Percentiles rank a stretch among this genome's conserved stretches.
phyloP scores from a whole-genome alignment of 2,113 vertebrate species.

The Ivindomyrus marchei region DNA sequence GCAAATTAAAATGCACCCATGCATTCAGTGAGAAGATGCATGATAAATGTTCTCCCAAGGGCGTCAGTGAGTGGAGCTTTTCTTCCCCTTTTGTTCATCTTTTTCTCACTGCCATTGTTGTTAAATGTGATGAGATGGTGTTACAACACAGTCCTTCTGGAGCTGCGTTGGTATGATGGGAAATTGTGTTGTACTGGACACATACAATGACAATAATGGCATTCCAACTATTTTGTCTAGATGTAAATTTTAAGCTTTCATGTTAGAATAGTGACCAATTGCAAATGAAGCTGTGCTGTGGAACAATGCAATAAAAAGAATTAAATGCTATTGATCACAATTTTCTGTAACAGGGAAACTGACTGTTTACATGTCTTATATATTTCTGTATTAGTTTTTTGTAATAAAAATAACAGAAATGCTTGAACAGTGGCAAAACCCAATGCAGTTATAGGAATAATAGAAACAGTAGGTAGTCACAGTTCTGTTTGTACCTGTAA shows the following conservation, averaged over 20 bases:
- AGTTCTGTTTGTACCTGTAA: neutral
- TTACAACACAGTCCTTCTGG: neutral
- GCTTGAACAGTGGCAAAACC: neutral
- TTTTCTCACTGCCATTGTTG: neutral
- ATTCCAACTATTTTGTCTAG: neutral
- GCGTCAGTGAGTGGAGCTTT: neutral
- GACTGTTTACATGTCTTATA: neutral
- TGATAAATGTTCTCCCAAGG: neutral
- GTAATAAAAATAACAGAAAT: neutral
- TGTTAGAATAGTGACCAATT: neutral
- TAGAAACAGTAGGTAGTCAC: neutral
- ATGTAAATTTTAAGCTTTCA: neutral
- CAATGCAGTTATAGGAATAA: neutral
- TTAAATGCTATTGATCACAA: neutral
- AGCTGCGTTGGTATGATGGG: neutral
- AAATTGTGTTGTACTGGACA: neutral
- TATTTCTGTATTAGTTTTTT: neutral
- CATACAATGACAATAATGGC: neutral
- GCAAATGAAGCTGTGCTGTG: neutral
- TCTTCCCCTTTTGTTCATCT: neutral
- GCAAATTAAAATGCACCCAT: slow-evolving; percentile 12
- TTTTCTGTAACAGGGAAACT: neutral
- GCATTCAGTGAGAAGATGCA: slow-evolving; percentile 5
- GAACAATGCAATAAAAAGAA: neutral
- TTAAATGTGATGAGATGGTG: neutral